Percentiles rank a stretch among this genome's conserved stretches.
Evolutionary conservation across 2,113 vertebrate species (phyloP).

Genomic region (Elaphurus davidianus): DNA sequence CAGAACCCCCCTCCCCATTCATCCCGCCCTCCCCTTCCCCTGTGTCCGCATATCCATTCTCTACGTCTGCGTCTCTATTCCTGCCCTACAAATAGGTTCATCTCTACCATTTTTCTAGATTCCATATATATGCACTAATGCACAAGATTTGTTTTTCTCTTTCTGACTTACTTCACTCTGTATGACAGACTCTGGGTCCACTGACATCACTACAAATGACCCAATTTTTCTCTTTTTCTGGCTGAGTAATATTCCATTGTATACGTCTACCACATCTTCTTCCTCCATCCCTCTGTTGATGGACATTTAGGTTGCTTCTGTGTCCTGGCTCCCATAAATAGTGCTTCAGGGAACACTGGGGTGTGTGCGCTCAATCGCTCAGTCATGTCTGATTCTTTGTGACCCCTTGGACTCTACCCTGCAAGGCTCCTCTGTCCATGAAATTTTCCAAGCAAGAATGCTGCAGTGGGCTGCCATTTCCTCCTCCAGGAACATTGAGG

Average conservation of each 20-base stretch:
- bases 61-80: neutral
- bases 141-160: neutral
- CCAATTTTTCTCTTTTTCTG: neutral
- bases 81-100: neutral
- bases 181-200: neutral
- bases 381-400: neutral
- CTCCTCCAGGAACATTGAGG: neutral
- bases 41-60: neutral
- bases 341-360: neutral
- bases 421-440: neutral
- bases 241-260: neutral
- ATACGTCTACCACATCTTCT: fast-evolving
- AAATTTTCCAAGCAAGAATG: neutral
- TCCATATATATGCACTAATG: neutral
- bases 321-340: neutral
- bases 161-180: neutral
- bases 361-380: fast-evolving
- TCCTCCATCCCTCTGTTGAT: neutral
- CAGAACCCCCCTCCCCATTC: neutral
- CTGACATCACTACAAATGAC: neutral
- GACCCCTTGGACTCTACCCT: neutral
- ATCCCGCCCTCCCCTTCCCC: neutral
- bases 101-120: neutral
- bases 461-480: neutral
- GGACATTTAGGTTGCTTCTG: neutral